Conservation (phyloP, 2,797 vertebrate species). For the Pseudomugil gertrudae region DNA sequence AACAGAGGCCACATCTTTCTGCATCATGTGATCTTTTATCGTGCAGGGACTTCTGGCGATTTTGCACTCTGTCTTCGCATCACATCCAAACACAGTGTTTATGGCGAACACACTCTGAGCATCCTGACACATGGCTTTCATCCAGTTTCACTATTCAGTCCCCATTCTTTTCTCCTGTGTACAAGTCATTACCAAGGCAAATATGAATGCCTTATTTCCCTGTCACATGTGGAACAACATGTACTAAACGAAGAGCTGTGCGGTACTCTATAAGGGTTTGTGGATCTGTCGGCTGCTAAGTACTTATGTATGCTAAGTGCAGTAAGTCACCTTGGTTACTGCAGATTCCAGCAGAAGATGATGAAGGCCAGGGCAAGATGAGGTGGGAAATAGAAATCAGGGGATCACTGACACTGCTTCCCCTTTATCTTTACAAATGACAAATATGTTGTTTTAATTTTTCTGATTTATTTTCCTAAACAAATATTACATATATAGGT, state of each 20-base stretch:
- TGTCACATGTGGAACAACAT: constrained; percentile 8
- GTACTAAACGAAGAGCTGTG: constrained; percentile 10
- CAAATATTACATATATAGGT: background rate
- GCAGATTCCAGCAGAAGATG: constrained; percentile 76
- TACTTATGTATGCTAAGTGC: constrained; percentile 70
- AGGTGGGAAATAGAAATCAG: constrained; percentile 43
- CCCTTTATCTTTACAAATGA: constrained; percentile 28
- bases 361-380: constrained; percentile 69
- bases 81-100: constrained; percentile 7
- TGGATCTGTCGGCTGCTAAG: constrained; percentile 50
- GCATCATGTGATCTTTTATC: constrained; percentile 12
- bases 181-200: constrained; percentile 1
- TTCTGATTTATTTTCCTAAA: background rate
- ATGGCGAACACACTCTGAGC: constrained; percentile 16
- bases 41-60: constrained; percentile 27
- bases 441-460: constrained; percentile 10
- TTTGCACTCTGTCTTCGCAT: constrained; percentile 25
- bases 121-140: constrained; percentile 14
- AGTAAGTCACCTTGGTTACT: constrained; percentile 81
- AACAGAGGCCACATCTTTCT: constrained; percentile 28
- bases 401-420: constrained; percentile 43
- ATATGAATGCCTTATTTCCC: constrained; percentile 4
- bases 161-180: constrained; percentile 9
- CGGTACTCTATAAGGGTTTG: constrained; percentile 12
- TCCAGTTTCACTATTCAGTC: constrained; percentile 8